Percentiles rank a stretch among this genome's conserved stretches.
phyloP scores from a whole-genome alignment of 2,888 invertebrate species.

The Hesperia comma region DNA sequence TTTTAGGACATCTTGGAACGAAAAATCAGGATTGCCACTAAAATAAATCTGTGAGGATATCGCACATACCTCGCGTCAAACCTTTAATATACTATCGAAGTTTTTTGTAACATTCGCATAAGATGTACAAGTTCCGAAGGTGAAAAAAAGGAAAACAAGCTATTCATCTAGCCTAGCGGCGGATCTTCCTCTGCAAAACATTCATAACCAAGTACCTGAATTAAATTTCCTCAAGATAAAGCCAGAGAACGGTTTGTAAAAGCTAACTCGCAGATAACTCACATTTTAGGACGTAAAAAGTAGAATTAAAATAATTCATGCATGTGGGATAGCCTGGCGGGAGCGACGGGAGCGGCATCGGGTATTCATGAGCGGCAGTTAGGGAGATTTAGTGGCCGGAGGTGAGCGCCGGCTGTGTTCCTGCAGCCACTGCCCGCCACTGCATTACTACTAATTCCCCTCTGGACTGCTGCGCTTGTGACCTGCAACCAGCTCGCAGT shows the following conservation, averaged over 20 bases:
- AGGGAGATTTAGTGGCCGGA: constrained; percentile 21
- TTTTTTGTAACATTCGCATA: no score
- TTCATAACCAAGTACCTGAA: neutral
- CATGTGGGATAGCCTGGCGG: neutral
- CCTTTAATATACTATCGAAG: no score
- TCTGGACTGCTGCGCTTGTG: no score
- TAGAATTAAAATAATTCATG: constrained; percentile 21
- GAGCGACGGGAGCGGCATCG: constrained; percentile 7
- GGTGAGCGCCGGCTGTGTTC: constrained; percentile 18
- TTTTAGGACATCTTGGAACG: no score
- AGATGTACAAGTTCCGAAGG: no score
- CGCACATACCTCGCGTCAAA: no score
- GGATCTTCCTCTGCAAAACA: neutral
- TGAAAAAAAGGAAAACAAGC: no score
- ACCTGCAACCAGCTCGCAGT: no score
- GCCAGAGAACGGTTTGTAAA: neutral
- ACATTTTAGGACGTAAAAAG: constrained; percentile 4
- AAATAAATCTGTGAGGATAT: no score
- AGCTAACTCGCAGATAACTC: neutral
- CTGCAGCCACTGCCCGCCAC: neutral
- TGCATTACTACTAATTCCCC: no score
- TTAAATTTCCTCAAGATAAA: neutral
- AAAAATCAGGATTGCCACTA: no score
- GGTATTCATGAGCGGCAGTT: constrained; percentile 24
- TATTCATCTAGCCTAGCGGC: no score